phyloP scores from a whole-genome alignment of 2,888 invertebrate genomes.

The Drosophila ezoana region DNA sequence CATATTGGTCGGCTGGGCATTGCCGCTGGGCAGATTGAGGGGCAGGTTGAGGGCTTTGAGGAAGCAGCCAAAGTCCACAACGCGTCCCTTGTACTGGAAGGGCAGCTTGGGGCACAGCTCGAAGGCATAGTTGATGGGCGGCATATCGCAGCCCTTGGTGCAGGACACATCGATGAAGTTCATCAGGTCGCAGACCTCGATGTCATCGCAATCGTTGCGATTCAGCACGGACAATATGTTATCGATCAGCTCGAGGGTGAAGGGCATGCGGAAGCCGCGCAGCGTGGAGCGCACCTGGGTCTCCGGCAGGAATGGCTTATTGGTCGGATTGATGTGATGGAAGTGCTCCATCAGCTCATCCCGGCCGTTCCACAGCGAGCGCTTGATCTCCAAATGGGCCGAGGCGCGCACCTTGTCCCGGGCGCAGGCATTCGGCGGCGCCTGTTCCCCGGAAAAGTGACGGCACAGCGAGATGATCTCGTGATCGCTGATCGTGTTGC shows the following conservation, averaged over 20 bases:
- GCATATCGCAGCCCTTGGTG: constrained; percentile 78
- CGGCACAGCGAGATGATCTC: constrained; percentile 92
- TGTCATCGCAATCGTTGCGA: constrained; percentile 88
- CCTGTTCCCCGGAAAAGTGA: constrained; percentile 88
- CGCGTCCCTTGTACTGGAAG: constrained; percentile 79
- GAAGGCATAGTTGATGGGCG: constrained; percentile 83
- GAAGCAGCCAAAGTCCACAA: constrained; percentile 82
- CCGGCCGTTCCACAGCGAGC: constrained; percentile 90
- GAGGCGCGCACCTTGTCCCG: constrained; percentile 87
- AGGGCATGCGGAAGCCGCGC: constrained; percentile 89
- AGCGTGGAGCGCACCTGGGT: constrained; percentile 88
- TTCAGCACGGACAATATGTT: constrained; percentile 87
- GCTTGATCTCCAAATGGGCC: constrained; percentile 89
- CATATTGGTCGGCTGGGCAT: constrained; percentile 23
- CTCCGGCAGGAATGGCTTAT: constrained; percentile 87
- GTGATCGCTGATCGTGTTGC: constrained; percentile 90
- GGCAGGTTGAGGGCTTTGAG: constrained; percentile 78
- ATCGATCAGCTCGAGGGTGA: constrained; percentile 88
- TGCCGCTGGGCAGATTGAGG: constrained; percentile 33
- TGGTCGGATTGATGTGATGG: constrained; percentile 86
- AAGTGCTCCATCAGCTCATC: constrained; percentile 88
- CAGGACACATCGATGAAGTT: constrained; percentile 89
- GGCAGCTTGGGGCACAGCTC: constrained; percentile 84
- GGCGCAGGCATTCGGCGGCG: constrained; percentile 83
- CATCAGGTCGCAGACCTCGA: constrained; percentile 89